These are phyloP conservation scores for Gasterosteus nipponicus DNA, from an alignment of 2,113 vertebrate species.

Conservation along the genomic window DNA sequence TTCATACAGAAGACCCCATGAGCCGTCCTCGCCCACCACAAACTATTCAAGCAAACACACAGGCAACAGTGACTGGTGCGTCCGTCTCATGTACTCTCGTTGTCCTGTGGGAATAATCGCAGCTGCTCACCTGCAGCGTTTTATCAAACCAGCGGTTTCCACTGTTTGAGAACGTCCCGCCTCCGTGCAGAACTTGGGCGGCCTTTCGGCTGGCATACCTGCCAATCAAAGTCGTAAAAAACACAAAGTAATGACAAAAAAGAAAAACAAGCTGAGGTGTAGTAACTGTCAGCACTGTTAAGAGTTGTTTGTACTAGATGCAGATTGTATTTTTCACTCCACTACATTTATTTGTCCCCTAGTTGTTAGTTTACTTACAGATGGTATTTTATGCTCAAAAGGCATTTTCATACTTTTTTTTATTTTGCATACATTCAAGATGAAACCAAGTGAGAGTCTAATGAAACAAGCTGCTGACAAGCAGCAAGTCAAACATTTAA, in stretches of 20 bases:
- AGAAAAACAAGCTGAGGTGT: background rate
- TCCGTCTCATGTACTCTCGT: accelerated
- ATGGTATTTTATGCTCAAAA: no score
- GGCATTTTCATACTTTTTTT: no score
- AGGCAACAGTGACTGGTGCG: background rate
- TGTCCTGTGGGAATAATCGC: background rate
- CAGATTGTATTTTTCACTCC: background rate
- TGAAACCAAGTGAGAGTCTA: background rate
- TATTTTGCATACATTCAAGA: no score
- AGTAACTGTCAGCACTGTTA: background rate
- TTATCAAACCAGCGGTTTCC: constrained; percentile 92
- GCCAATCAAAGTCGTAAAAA: constrained; percentile 44
- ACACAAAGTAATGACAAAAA: background rate
- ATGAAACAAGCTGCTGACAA: background rate
- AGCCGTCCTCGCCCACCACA: constrained; percentile 87
- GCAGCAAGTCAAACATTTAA: background rate
- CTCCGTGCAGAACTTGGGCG: constrained; percentile 86
- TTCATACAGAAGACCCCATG: constrained; percentile 87
- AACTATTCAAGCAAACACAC: constrained; percentile 73
- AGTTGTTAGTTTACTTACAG: background rate
- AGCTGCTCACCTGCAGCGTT: constrained; percentile 83
- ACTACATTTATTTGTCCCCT: background rate
- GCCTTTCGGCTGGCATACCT: constrained; percentile 86
- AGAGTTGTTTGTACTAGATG: background rate
- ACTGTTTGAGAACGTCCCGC: constrained; percentile 87